Percentiles rank a stretch among this genome's conserved stretches.
Evolutionary conservation across 2,113 vertebrate species (phyloP).

Genomic region (Myotis davidii): DNA sequence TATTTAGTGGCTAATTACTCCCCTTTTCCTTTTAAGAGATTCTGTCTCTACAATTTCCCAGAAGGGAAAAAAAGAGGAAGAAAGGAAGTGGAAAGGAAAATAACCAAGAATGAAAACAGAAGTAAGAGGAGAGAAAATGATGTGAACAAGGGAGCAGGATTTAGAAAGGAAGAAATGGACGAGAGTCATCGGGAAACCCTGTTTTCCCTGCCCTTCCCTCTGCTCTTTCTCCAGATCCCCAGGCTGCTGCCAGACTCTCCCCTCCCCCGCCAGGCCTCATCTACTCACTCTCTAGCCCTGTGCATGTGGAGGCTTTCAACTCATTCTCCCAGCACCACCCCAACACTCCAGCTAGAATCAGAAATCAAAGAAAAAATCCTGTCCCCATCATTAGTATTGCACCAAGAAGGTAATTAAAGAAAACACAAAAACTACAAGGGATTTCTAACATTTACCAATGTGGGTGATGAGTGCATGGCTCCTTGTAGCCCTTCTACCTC

Average conservation of each 20-base stretch:
- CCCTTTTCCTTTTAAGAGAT: neutral
- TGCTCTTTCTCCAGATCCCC: neutral
- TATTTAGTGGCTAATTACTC: neutral
- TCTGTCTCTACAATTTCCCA: neutral
- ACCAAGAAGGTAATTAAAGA: constrained; percentile 9
- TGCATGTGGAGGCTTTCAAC: neutral
- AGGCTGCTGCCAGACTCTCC: neutral
- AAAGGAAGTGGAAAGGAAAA: neutral
- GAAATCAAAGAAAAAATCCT: neutral
- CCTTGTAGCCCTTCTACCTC: neutral
- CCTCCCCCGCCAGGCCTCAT: rapidly evolving
- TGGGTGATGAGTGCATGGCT: neutral
- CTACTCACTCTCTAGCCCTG: no score
- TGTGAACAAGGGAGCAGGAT: neutral
- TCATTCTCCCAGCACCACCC: neutral
- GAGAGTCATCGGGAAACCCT: neutral
- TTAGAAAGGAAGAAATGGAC: neutral
- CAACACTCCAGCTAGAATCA: neutral
- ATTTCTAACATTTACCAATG: neutral
- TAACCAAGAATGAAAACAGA: neutral
- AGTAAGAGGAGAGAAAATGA: neutral
- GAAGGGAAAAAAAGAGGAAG: neutral
- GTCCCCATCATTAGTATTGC: neutral
- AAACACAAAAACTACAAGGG: constrained; percentile 47
- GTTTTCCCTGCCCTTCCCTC: neutral